Percentiles rank a stretch among this genome's conserved stretches.
Conservation (phyloP, 2,888 invertebrate species). For the Drosophila stalkeri region DNA sequence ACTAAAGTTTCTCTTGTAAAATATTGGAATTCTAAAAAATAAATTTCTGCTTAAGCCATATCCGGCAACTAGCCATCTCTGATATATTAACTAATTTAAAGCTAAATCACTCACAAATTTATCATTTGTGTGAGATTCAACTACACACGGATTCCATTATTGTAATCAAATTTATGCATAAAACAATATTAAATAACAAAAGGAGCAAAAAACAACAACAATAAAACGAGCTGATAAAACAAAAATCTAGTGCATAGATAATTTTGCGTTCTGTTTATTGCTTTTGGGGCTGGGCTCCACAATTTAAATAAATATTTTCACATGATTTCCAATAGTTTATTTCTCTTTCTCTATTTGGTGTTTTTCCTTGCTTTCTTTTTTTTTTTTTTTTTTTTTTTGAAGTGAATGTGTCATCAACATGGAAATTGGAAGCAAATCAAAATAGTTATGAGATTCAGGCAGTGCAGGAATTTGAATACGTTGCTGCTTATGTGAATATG, state of each 20-base stretch:
- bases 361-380: not conserved
- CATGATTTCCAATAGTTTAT: conserved; percentile 43
- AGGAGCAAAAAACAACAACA: conserved; percentile 19
- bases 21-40: too few relatives aligned
- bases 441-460: not conserved
- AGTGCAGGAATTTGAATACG: not conserved
- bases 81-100: not conserved
- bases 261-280: conserved; percentile 59
- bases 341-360: not conserved
- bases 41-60: too few relatives aligned
- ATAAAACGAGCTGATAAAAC: conserved; percentile 26
- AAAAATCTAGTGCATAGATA: conserved; percentile 33
- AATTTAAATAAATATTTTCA: conserved; percentile 68
- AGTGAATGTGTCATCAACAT: conserved; percentile 26
- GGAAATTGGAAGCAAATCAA: conserved; percentile 36
- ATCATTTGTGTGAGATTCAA: not conserved
- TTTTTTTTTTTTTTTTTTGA: conserved; percentile 13
- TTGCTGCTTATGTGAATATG: not conserved
- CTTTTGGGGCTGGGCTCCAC: conserved; percentile 24
- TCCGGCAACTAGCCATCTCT: not conserved
- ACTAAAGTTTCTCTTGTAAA: too few relatives aligned
- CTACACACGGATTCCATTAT: conserved; percentile 1
- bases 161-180: conserved; percentile 20
- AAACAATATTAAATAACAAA: conserved; percentile 20
- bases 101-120: not conserved